Base-by-base conservation (phyloP, 2,888 invertebrate species). In the Pelosia muscerda region DNA sequence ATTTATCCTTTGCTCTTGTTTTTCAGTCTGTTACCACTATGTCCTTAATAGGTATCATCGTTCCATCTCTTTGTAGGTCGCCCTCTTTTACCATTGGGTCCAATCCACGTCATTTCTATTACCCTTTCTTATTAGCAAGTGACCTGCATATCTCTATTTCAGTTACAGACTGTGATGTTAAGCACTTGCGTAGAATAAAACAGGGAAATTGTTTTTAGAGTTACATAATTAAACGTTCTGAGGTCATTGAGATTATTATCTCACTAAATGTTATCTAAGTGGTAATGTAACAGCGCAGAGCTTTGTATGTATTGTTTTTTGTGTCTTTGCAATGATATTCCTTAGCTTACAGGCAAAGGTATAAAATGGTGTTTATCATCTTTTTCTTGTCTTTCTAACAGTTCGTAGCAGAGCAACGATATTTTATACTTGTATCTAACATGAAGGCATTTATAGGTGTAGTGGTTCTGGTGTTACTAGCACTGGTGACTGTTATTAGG, bases 41-140 rank as follows among this genome's bases (percentile, higher is more conserved):
- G 49, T 49, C 49, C 49, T 49, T 49, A 49, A 49, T 49, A n/a
- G n/a, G n/a, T n/a, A 49, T 49, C 49, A 49, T 49, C 49, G 49
- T n/a, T n/a, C 49, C n/a, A n/a, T 49, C n/a, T 49, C 49, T 49
- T 49, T 49, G 6, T 49, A 49, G 49, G 49, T 42, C 42, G 42
- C 19, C n/a, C n/a, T 49, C n/a, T 13, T 49, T 49, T 49, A n/a
- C 5, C 49, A 4, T 38, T 38, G 19, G 38, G n/a, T 49, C 34
- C 1, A n/a, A n/a, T 49, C 8, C n/a, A 49, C n/a, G n/a, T 49
- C 19, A 49, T 49, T 8, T 19, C 15, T 42, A 19, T 42, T 42
- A 8, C 19, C 42, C 19, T 13, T 11, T 2, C 13, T 38, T 19
- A 15, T 13, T 42, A 8, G 42, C 42, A 42, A 42, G 15, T 8